Base-by-base conservation (phyloP, 2,797 vertebrate genomes). In the Echeneis naucrates region DNA sequence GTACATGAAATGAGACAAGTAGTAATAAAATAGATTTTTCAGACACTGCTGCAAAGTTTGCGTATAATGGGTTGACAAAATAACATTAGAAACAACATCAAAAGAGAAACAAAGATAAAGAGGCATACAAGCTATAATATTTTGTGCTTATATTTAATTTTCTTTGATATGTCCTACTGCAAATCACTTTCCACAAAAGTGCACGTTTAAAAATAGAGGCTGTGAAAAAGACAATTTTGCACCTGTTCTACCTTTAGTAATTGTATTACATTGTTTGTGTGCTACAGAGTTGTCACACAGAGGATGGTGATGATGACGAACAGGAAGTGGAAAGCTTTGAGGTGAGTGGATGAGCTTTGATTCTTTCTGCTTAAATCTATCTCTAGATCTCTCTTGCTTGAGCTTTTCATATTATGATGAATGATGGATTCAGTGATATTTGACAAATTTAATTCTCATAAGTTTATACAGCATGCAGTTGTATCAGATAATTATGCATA, bases 301-400 rank as follows among this genome's bases (percentile, higher is more conserved):
- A 96, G 65, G 95, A 95, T 0, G 94, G 95, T 2, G 94, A 95
- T 5, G 82, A 86, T 33, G 84, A 82, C 24, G 76, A 84, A 17
- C 94, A 95, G 87, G 96, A 96, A 85, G 91, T 96, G 75, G 96
- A 98, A 92, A 97, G 95, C 86, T 99, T 99, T 95, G 97, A 99
- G 93, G 97, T 98, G 94, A 95, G 95, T 78, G 9, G 61, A 61
- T 42, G 14, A 16, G 9, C 16, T 61, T 26, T 37, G 11, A 27
- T 53, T 24, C 38, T 38, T 17, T 4, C 44, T 59, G 12, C 37
- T 16, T 19, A 17, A 30, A 30, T 30, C n/a, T n/a, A n/a, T 30
- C 30, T 6, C 30, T 30, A 3, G 30, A 30, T 30, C 6, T 30
- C 6, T 30, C 6, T 30, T 7, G 3, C 33, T 33, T 33, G 3